These are phyloP conservation scores for Formica selysi DNA, from an alignment of 1,140 invertebrate genomes.

Conservation along the genomic window DNA sequence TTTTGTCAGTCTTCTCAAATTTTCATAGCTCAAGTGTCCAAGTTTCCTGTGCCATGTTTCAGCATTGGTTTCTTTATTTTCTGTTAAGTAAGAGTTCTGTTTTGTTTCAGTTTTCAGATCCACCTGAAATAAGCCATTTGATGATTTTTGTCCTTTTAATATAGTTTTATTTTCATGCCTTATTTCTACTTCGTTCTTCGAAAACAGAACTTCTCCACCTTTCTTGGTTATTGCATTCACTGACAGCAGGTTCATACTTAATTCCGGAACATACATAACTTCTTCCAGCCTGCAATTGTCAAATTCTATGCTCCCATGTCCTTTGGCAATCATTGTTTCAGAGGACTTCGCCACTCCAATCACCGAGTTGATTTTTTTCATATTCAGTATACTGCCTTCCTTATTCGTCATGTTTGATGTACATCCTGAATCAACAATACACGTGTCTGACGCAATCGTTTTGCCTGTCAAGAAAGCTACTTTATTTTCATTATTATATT, in stretches of 20 bases:
- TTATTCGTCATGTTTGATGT: constrained; percentile 6
- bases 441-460: background rate
- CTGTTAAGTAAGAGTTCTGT: background rate
- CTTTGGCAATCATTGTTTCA: background rate
- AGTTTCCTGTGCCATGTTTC: background rate
- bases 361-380: background rate
- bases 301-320: background rate
- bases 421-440: constrained; percentile 1
- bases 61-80: no score
- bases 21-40: background rate
- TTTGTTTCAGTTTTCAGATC: background rate
- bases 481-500: background rate
- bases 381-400: background rate
- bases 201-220: constrained; percentile 4
- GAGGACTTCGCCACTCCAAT: background rate
- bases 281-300: constrained; percentile 4
- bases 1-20: background rate
- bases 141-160: background rate
- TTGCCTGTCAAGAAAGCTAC: background rate
- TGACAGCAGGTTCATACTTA: background rate
- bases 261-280: constrained; percentile 9
- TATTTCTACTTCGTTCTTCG: background rate
- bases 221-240: background rate
- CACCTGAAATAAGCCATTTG: background rate
- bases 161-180: no score